Evolutionary conservation across 2,888 invertebrate genomes (phyloP).

Genomic region (Halocaridina rubra): DNA sequence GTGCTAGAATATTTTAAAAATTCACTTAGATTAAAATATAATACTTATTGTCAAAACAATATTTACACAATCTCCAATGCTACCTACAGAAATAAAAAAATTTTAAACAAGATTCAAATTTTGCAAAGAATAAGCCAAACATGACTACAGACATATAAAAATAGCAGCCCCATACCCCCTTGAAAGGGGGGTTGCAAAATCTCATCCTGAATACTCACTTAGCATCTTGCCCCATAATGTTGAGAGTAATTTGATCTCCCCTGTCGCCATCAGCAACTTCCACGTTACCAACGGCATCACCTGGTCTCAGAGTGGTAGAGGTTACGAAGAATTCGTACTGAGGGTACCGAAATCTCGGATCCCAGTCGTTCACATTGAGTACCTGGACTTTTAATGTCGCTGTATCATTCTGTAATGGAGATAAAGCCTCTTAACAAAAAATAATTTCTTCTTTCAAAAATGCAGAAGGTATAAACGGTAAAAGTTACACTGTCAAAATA

Average conservation of each 20-base stretch:
- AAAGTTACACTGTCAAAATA: no score
- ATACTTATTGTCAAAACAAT: no score
- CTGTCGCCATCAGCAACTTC: conserved; percentile 90
- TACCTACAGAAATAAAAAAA: no score
- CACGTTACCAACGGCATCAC: conserved; percentile 74
- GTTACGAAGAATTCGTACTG: conserved; percentile 82
- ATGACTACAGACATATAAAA: no score
- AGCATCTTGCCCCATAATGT: conserved; percentile 78
- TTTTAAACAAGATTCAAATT: no score
- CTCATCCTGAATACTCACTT: conserved; percentile 73
- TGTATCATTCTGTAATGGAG: conserved; percentile 79
- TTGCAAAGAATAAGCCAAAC: no score
- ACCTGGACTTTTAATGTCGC: conserved; percentile 84
- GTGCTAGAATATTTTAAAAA: no score
- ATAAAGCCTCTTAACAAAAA: background rate
- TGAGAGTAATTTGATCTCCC: conserved; percentile 80
- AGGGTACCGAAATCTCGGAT: conserved; percentile 87
- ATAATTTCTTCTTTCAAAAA: background rate
- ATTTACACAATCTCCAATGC: no score
- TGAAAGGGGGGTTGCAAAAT: no score
- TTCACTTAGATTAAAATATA: no score
- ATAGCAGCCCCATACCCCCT: no score
- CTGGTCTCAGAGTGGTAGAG: conserved; percentile 63
- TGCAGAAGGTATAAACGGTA: background rate
- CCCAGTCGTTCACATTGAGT: conserved; percentile 91